phyloP scores from a whole-genome alignment of 92 coral and sea anemone genomes.

The Metridium senile region DNA sequence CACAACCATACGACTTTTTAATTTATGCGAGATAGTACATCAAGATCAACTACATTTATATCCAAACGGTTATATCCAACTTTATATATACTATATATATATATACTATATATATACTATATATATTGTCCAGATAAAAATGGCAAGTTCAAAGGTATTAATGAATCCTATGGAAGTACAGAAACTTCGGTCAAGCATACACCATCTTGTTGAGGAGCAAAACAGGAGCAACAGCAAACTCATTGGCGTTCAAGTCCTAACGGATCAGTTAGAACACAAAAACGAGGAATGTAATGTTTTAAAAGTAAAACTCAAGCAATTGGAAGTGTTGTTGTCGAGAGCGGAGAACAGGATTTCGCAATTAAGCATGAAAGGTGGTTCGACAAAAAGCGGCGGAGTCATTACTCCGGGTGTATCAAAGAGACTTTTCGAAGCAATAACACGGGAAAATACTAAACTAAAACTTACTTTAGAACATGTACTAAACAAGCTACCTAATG shows the following conservation, averaged over 20 bases:
- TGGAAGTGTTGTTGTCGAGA: slow-evolving; percentile 71
- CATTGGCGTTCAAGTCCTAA: slow-evolving; percentile 75
- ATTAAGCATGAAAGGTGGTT: slow-evolving; percentile 50
- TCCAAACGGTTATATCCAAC: too few species aligned
- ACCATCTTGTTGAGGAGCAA: slow-evolving; percentile 36
- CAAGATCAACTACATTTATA: too few species aligned
- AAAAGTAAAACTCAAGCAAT: slow-evolving; percentile 51
- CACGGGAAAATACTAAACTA: slow-evolving; percentile 80
- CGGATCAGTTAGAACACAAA: slow-evolving; percentile 67
- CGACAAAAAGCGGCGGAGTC: slow-evolving; percentile 47
- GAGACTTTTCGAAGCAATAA: slow-evolving; percentile 75
- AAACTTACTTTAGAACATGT: slow-evolving; percentile 75
- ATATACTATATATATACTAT: too few species aligned
- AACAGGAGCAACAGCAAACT: slow-evolving; percentile 54
- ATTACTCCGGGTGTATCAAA: slow-evolving; percentile 86
- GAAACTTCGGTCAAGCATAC: slow-evolving; percentile 39
- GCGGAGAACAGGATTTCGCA: slow-evolving; percentile 90
- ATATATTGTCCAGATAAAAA: too few species aligned
- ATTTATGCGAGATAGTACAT: too few species aligned
- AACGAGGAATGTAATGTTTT: slow-evolving; percentile 41
- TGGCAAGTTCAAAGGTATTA: slow-evolving; percentile 16
- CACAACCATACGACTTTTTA: too few species aligned
- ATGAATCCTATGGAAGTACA: slow-evolving; percentile 17
- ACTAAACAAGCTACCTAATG: slow-evolving; percentile 47
- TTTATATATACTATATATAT: too few species aligned